Evolutionary conservation across 2,888 invertebrate genomes (phyloP), one percentile per base, ranked within the genome.

Genomic region (Hecatera dysodea): DNA sequence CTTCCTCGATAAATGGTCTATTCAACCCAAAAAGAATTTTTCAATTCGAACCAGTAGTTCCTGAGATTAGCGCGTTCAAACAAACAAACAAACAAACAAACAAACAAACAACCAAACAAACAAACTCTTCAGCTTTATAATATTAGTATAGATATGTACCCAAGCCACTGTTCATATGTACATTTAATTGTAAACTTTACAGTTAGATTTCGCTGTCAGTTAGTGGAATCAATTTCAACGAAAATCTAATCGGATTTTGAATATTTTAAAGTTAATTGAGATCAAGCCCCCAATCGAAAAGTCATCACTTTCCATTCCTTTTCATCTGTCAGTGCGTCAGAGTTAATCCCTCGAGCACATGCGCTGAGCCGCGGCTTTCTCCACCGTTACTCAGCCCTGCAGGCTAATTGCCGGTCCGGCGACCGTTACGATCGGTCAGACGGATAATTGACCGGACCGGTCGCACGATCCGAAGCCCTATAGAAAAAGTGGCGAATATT

Each of bases 321-420:
- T 57, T 72, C 24, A 59, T 56, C 42, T 44, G 63, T 48, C 46
- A 24, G 48, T 24, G 50, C 53, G 36, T 48, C 11, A 19, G 50
- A 56, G 67, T 65, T 68, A 65, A 64, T 77, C 78, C 68, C 48
- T 39, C 0, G 19, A 52, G 12, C 62, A 56, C 62, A 59, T 55
- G 59, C 61, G 69, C 48, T n/a, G n/a, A 8, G 50, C 65, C 57
- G 74, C 19, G 56, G 36, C 78, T 78, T 78, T 78, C 78, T 69
- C 46, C 11, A 36, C 74, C 74, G 78, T 65, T 78, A 74, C 29
- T 33, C 27, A 24, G 66, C 42, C 11, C 73, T 52, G 73, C 53
- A 22, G 29, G 57, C 65, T 78, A 78, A 78, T 78, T 69, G 77
- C 42, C 44, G 39, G 52, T 19, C 71, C 19, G n/a, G 24, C n/a